These are phyloP conservation scores for Drosophila sproati DNA, from an alignment of 1,140 invertebrate species.

Conservation along the genomic window DNA sequence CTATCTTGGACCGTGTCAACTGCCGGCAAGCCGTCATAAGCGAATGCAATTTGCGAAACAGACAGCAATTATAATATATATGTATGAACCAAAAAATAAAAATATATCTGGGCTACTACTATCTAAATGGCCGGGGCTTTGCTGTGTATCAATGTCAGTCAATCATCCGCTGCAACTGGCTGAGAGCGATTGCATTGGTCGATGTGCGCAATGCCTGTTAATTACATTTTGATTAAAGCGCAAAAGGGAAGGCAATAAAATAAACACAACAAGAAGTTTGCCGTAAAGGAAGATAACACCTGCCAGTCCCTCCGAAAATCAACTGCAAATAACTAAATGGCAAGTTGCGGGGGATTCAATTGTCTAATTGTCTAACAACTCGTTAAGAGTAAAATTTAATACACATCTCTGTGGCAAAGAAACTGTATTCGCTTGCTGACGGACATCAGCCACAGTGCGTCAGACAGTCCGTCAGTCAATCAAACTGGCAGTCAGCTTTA, in stretches of 20 bases:
- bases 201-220: constrained; percentile 55
- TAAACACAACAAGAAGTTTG: background rate
- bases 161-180: constrained; percentile 38
- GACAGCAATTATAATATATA: constrained; percentile 46
- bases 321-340: constrained; percentile 27
- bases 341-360: constrained; percentile 51
- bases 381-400: constrained; percentile 62
- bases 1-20: constrained; percentile 15
- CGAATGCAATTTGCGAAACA: constrained; percentile 40
- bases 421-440: constrained; percentile 20
- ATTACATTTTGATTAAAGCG: constrained; percentile 82
- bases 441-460: constrained; percentile 33
- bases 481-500: constrained; percentile 21
- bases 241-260: constrained; percentile 29
- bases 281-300: constrained; percentile 63
- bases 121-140: constrained; percentile 12
- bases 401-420: constrained; percentile 28
- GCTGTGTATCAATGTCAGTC: constrained; percentile 25
- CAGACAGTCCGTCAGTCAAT: constrained; percentile 17
- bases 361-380: constrained; percentile 52
- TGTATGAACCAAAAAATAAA: constrained; percentile 38
- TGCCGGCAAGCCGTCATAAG: constrained; percentile 42
- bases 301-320: constrained; percentile 20
- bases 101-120: constrained; percentile 15
- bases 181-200: constrained; percentile 37